A percentile compares a stretch with the other conserved stretches of the same genome.
phyloP scores from a whole-genome alignment of 2,888 invertebrate species.

The Ophonus ardosiacus region DNA sequence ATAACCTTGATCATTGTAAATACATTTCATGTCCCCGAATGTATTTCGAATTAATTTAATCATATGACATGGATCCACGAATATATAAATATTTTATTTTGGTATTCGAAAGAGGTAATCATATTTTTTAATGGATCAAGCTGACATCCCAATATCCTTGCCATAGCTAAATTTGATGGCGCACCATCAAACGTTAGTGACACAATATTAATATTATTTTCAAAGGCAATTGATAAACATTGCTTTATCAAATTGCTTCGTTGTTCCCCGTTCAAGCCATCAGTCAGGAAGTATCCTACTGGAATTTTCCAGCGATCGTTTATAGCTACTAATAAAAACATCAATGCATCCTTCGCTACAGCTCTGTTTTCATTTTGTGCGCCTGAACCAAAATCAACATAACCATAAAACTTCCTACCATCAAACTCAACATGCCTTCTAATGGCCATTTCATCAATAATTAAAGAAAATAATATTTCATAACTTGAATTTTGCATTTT shows the following conservation, averaged over 20 bases:
- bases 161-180: not conserved
- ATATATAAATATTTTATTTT: not conserved
- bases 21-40: slow-evolving; percentile 16
- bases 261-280: slow-evolving; percentile 67
- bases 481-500: slow-evolving; percentile 61
- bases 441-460: slow-evolving; percentile 69
- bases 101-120: not conserved
- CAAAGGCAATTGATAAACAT: not conserved
- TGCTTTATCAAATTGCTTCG: slow-evolving; percentile 65
- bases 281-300: slow-evolving; percentile 70
- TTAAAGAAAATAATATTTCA: slow-evolving; percentile 66
- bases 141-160: not conserved
- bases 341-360: slow-evolving; percentile 67
- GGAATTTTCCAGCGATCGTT: slow-evolving; percentile 71
- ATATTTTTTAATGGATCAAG: not conserved
- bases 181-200: not conserved
- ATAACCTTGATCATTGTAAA: not conserved
- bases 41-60: not conserved
- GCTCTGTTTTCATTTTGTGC: slow-evolving; percentile 42
- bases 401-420: slow-evolving; percentile 63
- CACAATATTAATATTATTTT: not conserved
- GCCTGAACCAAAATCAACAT: slow-evolving; percentile 65
- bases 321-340: slow-evolving; percentile 69
- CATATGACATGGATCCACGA: slow-evolving; percentile 16
- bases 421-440: slow-evolving; percentile 66